These are phyloP conservation scores for Protomyctophum bolini DNA, from an alignment of 2,113 vertebrate genomes.

Conservation along the genomic window DNA sequence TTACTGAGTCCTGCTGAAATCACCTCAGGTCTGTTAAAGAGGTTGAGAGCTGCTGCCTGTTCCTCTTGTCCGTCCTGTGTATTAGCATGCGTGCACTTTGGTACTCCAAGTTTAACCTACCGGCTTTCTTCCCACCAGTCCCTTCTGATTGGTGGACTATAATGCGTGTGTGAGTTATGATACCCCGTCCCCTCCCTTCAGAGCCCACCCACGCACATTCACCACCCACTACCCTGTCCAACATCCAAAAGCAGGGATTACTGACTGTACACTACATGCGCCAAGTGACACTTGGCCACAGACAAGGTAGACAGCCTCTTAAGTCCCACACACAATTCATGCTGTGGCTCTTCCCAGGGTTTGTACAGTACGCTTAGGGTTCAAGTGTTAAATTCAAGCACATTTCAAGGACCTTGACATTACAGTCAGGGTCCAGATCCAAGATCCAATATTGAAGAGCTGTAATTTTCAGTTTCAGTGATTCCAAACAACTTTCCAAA, in stretches of 20 bases:
- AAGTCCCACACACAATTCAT: neutral
- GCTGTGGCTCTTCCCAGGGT: neutral
- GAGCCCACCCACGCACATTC: conserved; percentile 11
- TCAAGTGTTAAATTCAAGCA: no score
- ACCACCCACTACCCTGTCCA: conserved; percentile 19
- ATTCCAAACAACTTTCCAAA: no score
- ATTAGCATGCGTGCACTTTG: conserved; percentile 22
- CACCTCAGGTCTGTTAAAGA: neutral
- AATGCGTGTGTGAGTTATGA: conserved; percentile 41
- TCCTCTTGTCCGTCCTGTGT: conserved; percentile 20
- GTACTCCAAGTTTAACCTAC: conserved; percentile 40
- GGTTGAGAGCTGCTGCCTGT: neutral
- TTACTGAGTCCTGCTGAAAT: conserved; percentile 20
- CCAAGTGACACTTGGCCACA: conserved; percentile 26
- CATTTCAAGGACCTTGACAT: no score
- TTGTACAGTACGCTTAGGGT: no score
- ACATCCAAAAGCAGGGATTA: conserved; percentile 12
- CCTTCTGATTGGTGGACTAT: conserved; percentile 52
- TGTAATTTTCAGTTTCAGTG: no score
- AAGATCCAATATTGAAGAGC: no score
- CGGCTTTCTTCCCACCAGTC: conserved; percentile 49
- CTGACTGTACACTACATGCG: conserved; percentile 7
- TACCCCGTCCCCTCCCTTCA: neutral
- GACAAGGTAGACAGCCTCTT: neutral
- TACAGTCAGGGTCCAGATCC: no score